A percentile compares a stretch with the other conserved stretches of the same genome.
Conservation (phyloP, 1,140 invertebrate genomes). For the Nasonia giraulti region DNA sequence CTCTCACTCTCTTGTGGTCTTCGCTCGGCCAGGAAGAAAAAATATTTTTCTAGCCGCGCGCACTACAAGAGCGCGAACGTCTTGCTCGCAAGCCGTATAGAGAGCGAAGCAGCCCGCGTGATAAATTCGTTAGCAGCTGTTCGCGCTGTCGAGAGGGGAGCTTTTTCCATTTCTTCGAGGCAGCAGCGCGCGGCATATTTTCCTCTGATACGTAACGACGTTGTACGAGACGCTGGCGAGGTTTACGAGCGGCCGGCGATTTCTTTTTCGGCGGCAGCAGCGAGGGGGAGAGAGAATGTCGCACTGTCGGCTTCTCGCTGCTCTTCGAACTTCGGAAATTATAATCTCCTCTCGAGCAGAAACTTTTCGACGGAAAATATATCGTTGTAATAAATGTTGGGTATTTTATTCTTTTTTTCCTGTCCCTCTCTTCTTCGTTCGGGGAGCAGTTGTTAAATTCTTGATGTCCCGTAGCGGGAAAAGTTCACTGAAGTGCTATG, state of each 20-base stretch:
- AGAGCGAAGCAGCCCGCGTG: slow-evolving; percentile 20
- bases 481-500: not conserved
- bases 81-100: not conserved
- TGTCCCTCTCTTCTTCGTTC: not conserved
- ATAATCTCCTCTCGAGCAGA: slow-evolving; percentile 20
- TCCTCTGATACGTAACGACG: slow-evolving; percentile 35
- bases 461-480: slow-evolving; percentile 4
- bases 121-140: slow-evolving; percentile 44
- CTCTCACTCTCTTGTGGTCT: not conserved
- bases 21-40: slow-evolving; percentile 34
- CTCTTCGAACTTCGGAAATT: slow-evolving; percentile 32
- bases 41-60: slow-evolving; percentile 54
- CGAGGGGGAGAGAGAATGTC: slow-evolving; percentile 5
- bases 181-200: slow-evolving; percentile 10
- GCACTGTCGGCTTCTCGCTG: not conserved
- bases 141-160: not conserved
- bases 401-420: slow-evolving; percentile 11
- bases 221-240: not conserved
- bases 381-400: slow-evolving; percentile 26
- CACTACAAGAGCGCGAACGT: not conserved
- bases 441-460: slow-evolving; percentile 14
- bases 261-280: slow-evolving; percentile 9
- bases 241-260: slow-evolving; percentile 32
- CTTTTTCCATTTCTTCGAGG: slow-evolving; percentile 32
- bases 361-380: slow-evolving; percentile 15